Conservation (phyloP, 2,888 invertebrate genomes). For the Lydus trimaculatus region DNA sequence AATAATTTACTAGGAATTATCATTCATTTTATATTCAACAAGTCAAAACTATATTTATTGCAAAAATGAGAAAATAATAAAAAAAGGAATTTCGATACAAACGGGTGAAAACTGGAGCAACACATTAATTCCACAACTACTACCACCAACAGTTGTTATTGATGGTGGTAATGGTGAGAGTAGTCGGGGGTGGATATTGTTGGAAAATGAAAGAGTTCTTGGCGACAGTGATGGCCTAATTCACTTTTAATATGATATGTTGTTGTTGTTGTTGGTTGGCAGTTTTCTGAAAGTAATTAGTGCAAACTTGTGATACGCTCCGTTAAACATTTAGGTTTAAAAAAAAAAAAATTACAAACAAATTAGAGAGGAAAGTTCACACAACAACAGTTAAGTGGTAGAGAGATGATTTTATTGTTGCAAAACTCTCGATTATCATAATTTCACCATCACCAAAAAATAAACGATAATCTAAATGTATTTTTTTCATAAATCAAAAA, state of each 20-base stretch:
- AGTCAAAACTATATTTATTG: background rate
- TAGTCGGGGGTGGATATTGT: background rate
- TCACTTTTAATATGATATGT: slow-evolving; percentile 25
- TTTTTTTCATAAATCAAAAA: background rate
- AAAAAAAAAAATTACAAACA: slow-evolving; percentile 13
- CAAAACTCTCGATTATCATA: background rate
- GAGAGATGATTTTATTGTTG: background rate
- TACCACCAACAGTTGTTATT: background rate
- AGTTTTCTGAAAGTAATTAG: slow-evolving; percentile 28
- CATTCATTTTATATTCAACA: background rate
- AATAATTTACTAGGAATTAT: too few relatives aligned
- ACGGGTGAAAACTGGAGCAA: background rate
- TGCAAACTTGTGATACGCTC: slow-evolving; percentile 20
- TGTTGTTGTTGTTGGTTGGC: slow-evolving; percentile 21
- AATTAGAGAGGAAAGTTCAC: background rate
- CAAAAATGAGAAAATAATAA: background rate
- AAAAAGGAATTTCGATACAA: background rate
- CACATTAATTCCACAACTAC: too few relatives aligned
- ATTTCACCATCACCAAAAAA: background rate
- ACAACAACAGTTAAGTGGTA: too few relatives aligned
- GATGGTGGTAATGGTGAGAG: background rate
- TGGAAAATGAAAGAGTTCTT: slow-evolving; percentile 15
- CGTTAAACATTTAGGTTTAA: slow-evolving; percentile 22
- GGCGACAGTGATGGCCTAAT: slow-evolving; percentile 19
- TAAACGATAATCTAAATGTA: background rate